These are phyloP conservation scores for Drosophila anomalipes DNA, from an alignment of 2,888 invertebrate genomes.

Conservation along the genomic window DNA sequence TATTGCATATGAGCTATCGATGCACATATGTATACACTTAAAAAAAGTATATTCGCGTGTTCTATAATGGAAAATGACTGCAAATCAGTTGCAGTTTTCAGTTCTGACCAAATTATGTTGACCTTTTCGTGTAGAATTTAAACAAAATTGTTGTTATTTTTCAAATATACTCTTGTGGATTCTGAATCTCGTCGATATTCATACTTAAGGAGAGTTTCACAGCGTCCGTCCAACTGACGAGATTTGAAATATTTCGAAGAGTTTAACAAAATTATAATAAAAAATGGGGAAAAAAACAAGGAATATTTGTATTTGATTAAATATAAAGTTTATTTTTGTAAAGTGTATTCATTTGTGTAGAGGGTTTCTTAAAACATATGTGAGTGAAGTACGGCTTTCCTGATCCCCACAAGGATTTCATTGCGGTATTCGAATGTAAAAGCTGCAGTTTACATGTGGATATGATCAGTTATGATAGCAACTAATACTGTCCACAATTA, in stretches of 20 bases:
- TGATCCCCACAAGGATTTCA: not conserved
- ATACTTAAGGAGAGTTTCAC: too few relatives aligned
- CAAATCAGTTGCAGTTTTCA: not conserved
- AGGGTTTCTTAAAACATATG: not conserved
- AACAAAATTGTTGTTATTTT: not conserved
- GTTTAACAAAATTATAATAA: not conserved
- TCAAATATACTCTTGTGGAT: not conserved
- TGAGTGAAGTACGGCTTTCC: not conserved
- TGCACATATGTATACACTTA: not conserved
- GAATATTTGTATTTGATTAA: not conserved
- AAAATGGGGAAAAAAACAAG: not conserved
- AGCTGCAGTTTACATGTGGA: not conserved
- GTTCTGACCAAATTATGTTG: not conserved
- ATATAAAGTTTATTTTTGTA: not conserved
- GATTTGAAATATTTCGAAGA: not conserved
- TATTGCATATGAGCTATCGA: not conserved
- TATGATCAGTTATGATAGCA: conserved; percentile 14
- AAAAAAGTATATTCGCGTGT: not conserved
- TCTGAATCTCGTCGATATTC: not conserved
- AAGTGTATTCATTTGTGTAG: not conserved
- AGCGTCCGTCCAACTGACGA: not conserved
- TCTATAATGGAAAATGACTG: not conserved
- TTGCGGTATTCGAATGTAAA: not conserved
- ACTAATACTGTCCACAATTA: conserved; percentile 13
- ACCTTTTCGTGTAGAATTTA: not conserved